A percentile compares a stretch with the other conserved stretches of the same genome.
Evolutionary conservation across 2,888 invertebrate species (phyloP).

Genomic region (Malthinus flaveolus): DNA sequence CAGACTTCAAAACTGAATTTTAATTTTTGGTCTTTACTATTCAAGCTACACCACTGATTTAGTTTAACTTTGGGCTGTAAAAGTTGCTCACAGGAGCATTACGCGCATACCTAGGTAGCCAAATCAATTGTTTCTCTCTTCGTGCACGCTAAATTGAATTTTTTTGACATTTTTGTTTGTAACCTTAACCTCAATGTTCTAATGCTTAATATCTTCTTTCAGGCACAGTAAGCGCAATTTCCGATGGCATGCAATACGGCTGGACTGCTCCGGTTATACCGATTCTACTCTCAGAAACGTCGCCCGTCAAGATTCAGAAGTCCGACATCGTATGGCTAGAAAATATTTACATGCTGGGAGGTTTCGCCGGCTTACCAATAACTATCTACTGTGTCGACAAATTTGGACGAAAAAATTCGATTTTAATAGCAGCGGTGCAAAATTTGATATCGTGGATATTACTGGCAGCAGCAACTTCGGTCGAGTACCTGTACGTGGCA

Average conservation of each 20-base stretch:
- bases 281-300: constrained; percentile 41
- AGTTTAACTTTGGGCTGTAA: too few relatives aligned
- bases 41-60: too few relatives aligned
- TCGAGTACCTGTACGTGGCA: constrained; percentile 46
- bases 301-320: constrained; percentile 42
- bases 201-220: constrained; percentile 25
- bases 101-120: too few relatives aligned
- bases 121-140: too few relatives aligned
- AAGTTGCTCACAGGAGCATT: too few relatives aligned
- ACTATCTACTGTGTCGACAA: constrained; percentile 47
- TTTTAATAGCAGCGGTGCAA: constrained; percentile 44
- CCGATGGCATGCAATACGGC: constrained; percentile 53
- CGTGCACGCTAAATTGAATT: too few relatives aligned
- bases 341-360: constrained; percentile 41
- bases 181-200: background rate
- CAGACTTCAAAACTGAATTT: too few relatives aligned
- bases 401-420: constrained; percentile 46
- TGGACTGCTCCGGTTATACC: constrained; percentile 51
- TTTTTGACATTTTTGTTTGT: background rate
- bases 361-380: constrained; percentile 45
- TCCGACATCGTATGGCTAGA: constrained; percentile 41
- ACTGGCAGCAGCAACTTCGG: constrained; percentile 44
- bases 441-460: constrained; percentile 48
- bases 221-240: constrained; percentile 50
- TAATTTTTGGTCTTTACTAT: too few relatives aligned